These are phyloP conservation scores for Graptemys geographica DNA, from an alignment of 2,797 vertebrate genomes.

Conservation along the genomic window DNA sequence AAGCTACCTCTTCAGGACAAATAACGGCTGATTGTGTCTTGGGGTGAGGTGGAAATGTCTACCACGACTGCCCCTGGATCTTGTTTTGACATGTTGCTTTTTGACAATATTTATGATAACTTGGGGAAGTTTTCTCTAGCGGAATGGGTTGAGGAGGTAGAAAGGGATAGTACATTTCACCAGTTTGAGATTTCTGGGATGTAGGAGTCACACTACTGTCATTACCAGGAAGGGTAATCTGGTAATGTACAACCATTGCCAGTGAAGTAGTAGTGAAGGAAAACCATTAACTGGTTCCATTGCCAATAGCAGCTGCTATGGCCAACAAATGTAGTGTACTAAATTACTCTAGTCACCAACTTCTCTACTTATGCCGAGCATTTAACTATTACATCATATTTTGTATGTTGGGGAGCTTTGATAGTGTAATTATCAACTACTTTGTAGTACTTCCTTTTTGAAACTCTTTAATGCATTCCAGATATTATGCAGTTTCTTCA, in stretches of 20 bases:
- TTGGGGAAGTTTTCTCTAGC: neutral
- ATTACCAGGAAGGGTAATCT: neutral
- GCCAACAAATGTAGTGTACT: neutral
- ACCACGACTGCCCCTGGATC: neutral
- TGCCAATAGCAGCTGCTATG: neutral
- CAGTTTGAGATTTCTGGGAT: neutral
- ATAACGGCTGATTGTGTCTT: neutral
- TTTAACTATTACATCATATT: neutral
- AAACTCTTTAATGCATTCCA: neutral
- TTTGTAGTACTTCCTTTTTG: neutral
- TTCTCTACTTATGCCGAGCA: rapidly evolving
- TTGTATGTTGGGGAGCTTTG: neutral
- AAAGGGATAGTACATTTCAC: neutral
- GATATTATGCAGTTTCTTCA: neutral
- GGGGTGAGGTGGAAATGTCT: neutral
- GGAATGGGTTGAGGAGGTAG: too few relatives aligned
- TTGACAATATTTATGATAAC: neutral
- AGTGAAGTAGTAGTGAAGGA: neutral
- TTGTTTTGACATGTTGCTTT: neutral
- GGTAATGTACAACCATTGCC: neutral
- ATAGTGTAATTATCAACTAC: neutral
- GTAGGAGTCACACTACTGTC: neutral
- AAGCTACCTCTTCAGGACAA: neutral
- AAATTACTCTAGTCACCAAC: neutral
- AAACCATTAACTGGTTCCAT: neutral